Evolutionary conservation across 1,140 invertebrate genomes (phyloP).

Genomic region (Heliconius nattereri): DNA sequence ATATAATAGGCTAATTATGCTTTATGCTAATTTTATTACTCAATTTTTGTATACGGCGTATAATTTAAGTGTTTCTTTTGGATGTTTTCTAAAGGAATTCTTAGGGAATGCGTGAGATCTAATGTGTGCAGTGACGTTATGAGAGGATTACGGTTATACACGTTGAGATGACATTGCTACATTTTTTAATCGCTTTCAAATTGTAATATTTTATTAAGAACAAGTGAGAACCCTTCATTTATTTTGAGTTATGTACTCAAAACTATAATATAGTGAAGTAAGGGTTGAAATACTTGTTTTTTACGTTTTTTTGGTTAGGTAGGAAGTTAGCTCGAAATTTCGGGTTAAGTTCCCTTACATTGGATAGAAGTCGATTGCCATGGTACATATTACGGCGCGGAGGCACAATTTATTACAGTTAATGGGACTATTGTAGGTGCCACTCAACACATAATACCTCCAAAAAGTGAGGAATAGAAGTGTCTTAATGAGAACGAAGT

Average conservation of each 20-base stretch:
- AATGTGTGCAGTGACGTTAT: conserved; percentile 39
- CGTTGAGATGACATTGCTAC: conserved; percentile 36
- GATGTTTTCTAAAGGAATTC: conserved; percentile 54
- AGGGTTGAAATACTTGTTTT: not conserved
- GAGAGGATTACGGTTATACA: conserved; percentile 39
- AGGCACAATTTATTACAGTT: no score
- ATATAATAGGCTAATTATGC: conserved; percentile 76
- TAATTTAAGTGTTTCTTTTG: conserved; percentile 56
- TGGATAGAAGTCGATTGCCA: no score
- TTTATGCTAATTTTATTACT: conserved; percentile 74
- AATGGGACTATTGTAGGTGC: no score
- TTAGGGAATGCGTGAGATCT: conserved; percentile 58
- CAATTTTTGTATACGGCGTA: conserved; percentile 63
- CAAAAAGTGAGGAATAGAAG: no score
- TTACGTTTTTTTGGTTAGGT: not conserved
- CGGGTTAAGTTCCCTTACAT: no score
- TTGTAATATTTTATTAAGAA: conserved; percentile 9
- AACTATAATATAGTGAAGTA: not conserved
- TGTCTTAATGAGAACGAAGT: no score
- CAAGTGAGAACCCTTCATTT: not conserved
- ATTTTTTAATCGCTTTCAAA: conserved; percentile 24
- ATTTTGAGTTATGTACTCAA: conserved; percentile 10
- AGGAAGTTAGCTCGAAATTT: not conserved
- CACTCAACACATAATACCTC: no score
- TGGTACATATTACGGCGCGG: no score